A percentile compares a stretch with the other conserved stretches of the same genome.
phyloP scores from a whole-genome alignment of 2,888 invertebrate species.

The Kryphioiulus occultus region DNA sequence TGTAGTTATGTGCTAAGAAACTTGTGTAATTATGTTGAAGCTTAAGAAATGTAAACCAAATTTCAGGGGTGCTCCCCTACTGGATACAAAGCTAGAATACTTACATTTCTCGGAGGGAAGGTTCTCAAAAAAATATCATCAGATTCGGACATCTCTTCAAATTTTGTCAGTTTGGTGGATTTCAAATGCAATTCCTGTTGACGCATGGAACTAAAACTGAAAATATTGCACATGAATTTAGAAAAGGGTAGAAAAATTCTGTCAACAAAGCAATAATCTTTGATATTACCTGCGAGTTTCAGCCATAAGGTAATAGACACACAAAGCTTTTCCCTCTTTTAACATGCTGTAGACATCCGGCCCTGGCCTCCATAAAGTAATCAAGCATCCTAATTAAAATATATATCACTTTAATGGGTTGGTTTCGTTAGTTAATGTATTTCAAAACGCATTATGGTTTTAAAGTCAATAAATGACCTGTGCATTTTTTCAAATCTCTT shows the following conservation, averaged over 20 bases:
- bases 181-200: conserved; percentile 43
- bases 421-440: neutral
- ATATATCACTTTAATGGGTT: neutral
- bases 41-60: no score
- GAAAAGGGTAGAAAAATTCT: neutral
- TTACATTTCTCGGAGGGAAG: conserved; percentile 21
- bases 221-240: neutral
- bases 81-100: neutral
- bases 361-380: conserved; percentile 77
- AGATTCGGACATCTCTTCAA: neutral
- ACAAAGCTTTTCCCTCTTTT: conserved; percentile 33
- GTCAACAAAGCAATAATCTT: neutral
- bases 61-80: neutral
- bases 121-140: neutral
- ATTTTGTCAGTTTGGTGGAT: conserved; percentile 27
- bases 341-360: conserved; percentile 65
- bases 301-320: conserved; percentile 36
- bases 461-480: neutral
- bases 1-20: no score
- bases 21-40: no score
- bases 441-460: neutral
- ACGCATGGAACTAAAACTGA: neutral
- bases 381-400: conserved; percentile 61
- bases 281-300: conserved; percentile 32
- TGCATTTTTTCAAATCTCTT: neutral